Percentiles rank a stretch among this genome's conserved stretches.
These are phyloP conservation scores for Champsocephalus esox DNA, from an alignment of 2,797 vertebrate species.

Conservation along the genomic window DNA sequence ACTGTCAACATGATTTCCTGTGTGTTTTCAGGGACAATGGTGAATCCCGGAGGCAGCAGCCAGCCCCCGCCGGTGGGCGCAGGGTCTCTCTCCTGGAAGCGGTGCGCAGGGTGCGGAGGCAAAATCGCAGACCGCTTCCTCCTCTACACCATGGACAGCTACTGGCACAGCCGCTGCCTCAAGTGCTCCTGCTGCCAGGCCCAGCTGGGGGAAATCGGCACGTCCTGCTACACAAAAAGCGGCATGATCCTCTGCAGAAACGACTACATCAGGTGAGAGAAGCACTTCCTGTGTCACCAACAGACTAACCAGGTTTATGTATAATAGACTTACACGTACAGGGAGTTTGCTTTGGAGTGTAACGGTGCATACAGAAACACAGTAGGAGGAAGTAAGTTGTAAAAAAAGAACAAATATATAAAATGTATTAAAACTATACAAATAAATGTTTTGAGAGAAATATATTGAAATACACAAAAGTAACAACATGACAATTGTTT, in stretches of 20 bases:
- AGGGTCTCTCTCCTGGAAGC: slow-evolving; percentile 96
- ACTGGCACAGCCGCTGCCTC: slow-evolving; percentile 99
- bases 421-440: no score
- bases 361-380: no score
- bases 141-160: slow-evolving; percentile 99
- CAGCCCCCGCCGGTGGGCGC: slow-evolving; percentile 94
- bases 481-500: no score
- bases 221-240: slow-evolving; percentile 98
- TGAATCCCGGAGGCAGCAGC: slow-evolving; percentile 96
- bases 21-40: slow-evolving; percentile 88
- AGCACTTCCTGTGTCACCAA: not conserved
- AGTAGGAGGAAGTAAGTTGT: no score
- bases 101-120: slow-evolving; percentile 96
- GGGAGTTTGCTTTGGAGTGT: no score
- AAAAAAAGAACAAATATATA: no score
- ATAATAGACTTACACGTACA: no score
- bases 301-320: no score
- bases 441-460: no score
- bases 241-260: slow-evolving; percentile 99
- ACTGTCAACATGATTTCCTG: not conserved
- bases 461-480: no score
- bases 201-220: slow-evolving; percentile 98
- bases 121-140: slow-evolving; percentile 99
- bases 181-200: slow-evolving; percentile 99
- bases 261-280: slow-evolving; percentile 98